Percentiles rank a stretch among this genome's conserved stretches.
Conservation (phyloP, 2,113 vertebrate genomes). For the Podarcis muralis region DNA sequence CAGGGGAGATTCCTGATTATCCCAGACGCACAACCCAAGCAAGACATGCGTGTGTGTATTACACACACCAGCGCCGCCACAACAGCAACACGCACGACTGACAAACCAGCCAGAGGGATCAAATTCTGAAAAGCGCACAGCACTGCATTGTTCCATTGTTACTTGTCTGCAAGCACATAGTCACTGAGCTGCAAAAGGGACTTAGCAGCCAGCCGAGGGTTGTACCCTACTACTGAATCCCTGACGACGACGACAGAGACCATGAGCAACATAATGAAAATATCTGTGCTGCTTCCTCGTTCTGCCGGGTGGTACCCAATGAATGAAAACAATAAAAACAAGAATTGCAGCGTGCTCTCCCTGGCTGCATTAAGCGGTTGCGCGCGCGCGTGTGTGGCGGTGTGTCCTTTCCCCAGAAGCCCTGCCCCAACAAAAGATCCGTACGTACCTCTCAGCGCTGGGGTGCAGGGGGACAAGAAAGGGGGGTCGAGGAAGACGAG, state of each 20-base stretch:
- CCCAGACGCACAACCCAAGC: not conserved
- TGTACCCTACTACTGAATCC: not conserved
- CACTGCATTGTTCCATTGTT: not conserved
- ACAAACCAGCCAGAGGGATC: not conserved
- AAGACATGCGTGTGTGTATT: not conserved
- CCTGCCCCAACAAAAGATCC: not conserved
- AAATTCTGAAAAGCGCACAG: not conserved
- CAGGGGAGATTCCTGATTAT: no score
- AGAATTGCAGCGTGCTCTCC: no score
- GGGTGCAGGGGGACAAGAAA: conserved; percentile 26
- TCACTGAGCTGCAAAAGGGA: not conserved
- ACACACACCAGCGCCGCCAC: not conserved
- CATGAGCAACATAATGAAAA: no score
- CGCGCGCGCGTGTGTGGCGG: not conserved
- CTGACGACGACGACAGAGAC: not conserved
- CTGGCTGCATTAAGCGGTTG: not conserved
- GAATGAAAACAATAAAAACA: not conserved
- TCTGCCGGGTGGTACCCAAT: no score
- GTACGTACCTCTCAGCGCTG: conserved; percentile 66
- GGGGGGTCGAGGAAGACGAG: conserved; percentile 18
- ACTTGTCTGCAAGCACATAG: not conserved
- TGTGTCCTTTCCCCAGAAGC: not conserved
- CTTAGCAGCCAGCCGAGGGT: not conserved
- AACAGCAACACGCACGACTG: not conserved
- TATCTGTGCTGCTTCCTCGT: fast-evolving